These are phyloP conservation scores for Pipistrellus kuhlii DNA, from an alignment of 2,797 vertebrate species.

Conservation along the genomic window DNA sequence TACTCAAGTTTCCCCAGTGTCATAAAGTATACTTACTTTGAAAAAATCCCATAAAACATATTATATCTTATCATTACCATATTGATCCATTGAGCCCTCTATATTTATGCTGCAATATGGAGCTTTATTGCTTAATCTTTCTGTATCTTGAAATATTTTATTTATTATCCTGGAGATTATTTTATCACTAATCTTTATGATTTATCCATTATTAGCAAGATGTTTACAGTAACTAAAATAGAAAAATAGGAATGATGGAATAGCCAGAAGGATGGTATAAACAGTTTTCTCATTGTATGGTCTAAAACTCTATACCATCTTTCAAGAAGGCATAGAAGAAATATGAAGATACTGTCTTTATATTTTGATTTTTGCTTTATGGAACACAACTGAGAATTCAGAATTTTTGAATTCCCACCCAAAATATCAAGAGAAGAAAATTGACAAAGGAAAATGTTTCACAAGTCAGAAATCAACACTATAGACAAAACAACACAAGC, in stretches of 20 bases:
- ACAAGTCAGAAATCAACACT: not conserved
- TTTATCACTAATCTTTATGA: slow-evolving; percentile 9
- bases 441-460: not conserved
- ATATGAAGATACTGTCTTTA: not conserved
- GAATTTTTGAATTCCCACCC: not conserved
- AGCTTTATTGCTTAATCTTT: not conserved
- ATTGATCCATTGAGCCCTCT: not conserved
- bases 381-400: not conserved
- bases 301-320: not conserved
- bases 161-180: not conserved
- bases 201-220: not conserved
- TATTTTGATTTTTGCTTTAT: not conserved
- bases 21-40: slow-evolving; percentile 43
- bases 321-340: not conserved
- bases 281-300: not conserved
- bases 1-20: not conserved
- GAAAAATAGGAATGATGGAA: not conserved
- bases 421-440: slow-evolving; percentile 21
- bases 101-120: not conserved
- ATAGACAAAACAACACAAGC: not conserved
- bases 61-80: not conserved
- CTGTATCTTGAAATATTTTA: not conserved
- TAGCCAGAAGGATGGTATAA: not conserved
- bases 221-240: slow-evolving; percentile 33
- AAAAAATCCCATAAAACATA: not conserved